Evolutionary conservation across 2,888 invertebrate species (phyloP), one percentile per base, ranked within the genome.

Genomic region (Agrotis exclamationis): DNA sequence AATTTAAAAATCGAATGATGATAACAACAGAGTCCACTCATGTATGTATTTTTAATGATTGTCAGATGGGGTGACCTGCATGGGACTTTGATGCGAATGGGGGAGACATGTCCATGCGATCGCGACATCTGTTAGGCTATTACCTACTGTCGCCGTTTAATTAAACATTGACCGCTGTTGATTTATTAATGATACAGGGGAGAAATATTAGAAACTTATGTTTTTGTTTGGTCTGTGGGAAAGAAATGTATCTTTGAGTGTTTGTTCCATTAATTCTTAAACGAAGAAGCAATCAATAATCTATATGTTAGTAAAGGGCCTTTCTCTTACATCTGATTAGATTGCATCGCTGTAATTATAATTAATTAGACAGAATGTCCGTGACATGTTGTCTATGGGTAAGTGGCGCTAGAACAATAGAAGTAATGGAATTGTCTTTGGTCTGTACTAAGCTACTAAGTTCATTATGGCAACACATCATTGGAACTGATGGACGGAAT

Each of bases 41-140:
- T 39, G 63, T 33, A 74, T 79, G 70, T 75, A 75, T 79, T 79
- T 79, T 79, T 79, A 79, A 79, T 79, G 75, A 69, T 47, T 67
- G 48, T 22, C 56, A 47, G 70, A 58, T 28, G 54, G 64, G 69
- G 56, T 11, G 62, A 48, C 18, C 24, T 33, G 59, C 44, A 56
- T 28, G 22, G 63, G 56, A 9, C 50, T 58, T 54, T 33, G 22
- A 24, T n/a, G 18, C 45, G 66, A 66, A 47, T 47, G 63, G 66
- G 79, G 79, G 75, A 64, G 57, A 63, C 59, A 48, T 75, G 67
- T 68, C 54, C 58, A 50, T 64, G 63, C 22, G 64, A 64, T 54
- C 50, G 51, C 5, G 54, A 56, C 79, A 79, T 67, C 70, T 79
- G 80, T 67, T 28, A 14, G 53, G 28, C 64, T 68, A 68, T 79